Percentiles rank a stretch among this genome's conserved stretches.
Conservation (phyloP, 2,113 vertebrate species). For the Diadophis punctatus region DNA sequence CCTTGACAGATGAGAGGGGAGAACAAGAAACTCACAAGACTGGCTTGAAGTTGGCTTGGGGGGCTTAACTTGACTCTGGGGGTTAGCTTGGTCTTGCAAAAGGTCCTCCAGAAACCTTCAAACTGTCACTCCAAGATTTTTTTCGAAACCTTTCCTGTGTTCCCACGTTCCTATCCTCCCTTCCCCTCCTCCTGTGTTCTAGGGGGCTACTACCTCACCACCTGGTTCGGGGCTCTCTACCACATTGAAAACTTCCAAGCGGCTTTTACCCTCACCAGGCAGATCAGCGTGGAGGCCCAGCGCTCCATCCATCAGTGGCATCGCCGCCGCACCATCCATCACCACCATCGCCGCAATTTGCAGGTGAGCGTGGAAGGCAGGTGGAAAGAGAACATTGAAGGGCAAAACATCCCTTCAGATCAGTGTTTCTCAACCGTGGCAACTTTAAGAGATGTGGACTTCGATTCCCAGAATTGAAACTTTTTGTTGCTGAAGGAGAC, state of each 20-base stretch:
- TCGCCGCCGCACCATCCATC: constrained; percentile 78
- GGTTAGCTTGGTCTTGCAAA: neutral
- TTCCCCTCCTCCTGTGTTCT: neutral
- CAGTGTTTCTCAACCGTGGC: neutral
- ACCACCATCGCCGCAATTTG: constrained; percentile 15
- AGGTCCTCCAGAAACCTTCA: neutral
- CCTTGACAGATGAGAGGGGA: neutral
- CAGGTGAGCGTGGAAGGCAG: constrained; percentile 34
- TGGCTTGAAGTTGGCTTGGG: neutral
- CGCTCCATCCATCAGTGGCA: constrained; percentile 83
- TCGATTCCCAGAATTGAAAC: too few species aligned
- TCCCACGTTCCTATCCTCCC: neutral
- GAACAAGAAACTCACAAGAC: neutral
- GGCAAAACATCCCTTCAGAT: too few species aligned
- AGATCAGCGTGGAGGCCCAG: constrained; percentile 79
- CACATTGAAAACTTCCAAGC: constrained; percentile 81
- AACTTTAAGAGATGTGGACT: neutral
- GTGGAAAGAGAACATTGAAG: neutral
- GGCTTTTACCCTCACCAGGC: constrained; percentile 63
- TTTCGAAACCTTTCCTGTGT: neutral
- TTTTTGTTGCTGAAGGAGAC: too few species aligned
- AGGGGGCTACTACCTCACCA: constrained; percentile 91
- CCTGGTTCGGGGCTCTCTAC: constrained; percentile 83
- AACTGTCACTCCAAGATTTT: neutral
- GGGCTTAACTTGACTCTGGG: neutral